These are phyloP conservation scores for Pristionchus entomophagus DNA, from an alignment of 2,888 invertebrate genomes.

Conservation along the genomic window DNA sequence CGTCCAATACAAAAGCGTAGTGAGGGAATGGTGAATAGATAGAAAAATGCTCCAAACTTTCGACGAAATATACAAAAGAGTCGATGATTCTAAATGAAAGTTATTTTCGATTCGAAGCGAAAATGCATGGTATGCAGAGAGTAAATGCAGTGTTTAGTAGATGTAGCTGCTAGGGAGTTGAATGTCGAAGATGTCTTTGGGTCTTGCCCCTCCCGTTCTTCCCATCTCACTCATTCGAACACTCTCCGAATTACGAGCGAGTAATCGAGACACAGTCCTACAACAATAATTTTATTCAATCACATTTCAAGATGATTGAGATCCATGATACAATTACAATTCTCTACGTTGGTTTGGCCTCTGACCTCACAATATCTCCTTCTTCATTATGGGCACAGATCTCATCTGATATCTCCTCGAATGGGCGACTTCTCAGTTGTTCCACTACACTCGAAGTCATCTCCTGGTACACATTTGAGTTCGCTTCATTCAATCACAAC, in stretches of 20 bases:
- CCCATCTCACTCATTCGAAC: conserved; percentile 67
- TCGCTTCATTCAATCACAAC: not conserved
- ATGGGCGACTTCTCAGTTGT: conserved; percentile 57
- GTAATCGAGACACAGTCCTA: conserved; percentile 62
- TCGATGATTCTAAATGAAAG: not conserved
- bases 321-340: too few species aligned
- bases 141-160: not conserved
- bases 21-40: not conserved
- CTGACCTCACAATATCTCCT: conserved; percentile 44
- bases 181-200: conserved; percentile 70
- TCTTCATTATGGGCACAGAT: conserved; percentile 45
- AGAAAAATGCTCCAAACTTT: not conserved
- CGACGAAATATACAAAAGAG: not conserved
- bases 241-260: conserved; percentile 68
- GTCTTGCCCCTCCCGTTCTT: conserved; percentile 56
- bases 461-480: conserved; percentile 54
- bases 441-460: conserved; percentile 55
- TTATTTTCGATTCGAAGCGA: conserved; percentile 32
- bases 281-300: not conserved
- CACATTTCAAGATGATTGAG: not conserved
- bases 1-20: conserved; percentile 13
- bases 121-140: conserved; percentile 21
- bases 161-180: conserved; percentile 61
- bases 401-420: conserved; percentile 54
- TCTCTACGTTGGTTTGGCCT: not conserved